Evolutionary conservation across 2,888 invertebrate species (phyloP), one percentile per base, ranked within the genome.

Genomic region (Eretmocerus hayati): DNA sequence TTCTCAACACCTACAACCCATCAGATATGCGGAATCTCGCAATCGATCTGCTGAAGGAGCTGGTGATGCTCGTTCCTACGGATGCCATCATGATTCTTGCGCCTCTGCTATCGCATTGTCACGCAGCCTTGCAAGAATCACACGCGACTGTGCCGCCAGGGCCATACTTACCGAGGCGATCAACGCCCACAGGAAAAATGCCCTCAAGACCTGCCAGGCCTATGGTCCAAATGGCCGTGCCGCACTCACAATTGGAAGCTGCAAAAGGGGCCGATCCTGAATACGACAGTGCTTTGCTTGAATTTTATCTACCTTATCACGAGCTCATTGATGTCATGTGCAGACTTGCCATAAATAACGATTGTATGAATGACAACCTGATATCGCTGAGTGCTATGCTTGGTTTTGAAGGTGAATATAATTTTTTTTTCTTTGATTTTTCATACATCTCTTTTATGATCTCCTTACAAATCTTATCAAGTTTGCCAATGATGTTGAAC

Each of bases 1-100:
- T 94, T 56, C 79, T 93, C 45, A 93, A 93, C 67, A 85, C 91
- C 13, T 93, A 88, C 66, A 90, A 90, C 64, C 88, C 91, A 31
- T 81, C 85, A 4, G 90, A 92, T 59, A 81, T 93, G 71, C 77
- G 92, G 53, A 81, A 81, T 53, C 78, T 86, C 40, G 85, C 89
- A 44, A 79, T 92, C 57, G 85, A 85, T 62, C 80, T 88, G 22
- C 74, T 90, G 32, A 85, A 86, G 59, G 89, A 90, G 72, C 77
- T 90, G 63, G 81, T 89, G 30, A 74, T 87, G 71, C 78, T 87
- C 36, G 84, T 87, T 66, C 88, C 90, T 46, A 79, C 79, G 48
- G 89, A 90, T 63, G 84, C 85, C 50, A 83, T 91, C 58, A 83
- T 84, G 59, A 85, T 88, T 54, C 74, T 94, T 58, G 90, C 90